Base-by-base conservation (phyloP, 2,888 invertebrate genomes). In the Platynereis dumerilii region DNA sequence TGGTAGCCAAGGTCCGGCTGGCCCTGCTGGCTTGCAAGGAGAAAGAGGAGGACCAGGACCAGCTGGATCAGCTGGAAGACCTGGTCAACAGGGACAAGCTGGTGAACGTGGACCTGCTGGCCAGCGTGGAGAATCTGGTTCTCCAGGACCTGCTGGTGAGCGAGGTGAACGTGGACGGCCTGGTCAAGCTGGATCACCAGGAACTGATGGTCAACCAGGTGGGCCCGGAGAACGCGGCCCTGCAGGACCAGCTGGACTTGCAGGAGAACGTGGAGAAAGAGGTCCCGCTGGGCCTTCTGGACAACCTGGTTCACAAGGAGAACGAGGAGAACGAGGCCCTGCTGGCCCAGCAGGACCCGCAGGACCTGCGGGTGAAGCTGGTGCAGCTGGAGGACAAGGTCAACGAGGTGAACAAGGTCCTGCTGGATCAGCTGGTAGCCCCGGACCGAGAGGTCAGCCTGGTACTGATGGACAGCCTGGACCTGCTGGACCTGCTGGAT, bases 221-320 rank as follows among this genome's bases (percentile, higher is more conserved):
- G 28, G 56, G 10, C 52, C 57, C 17, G 71, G 68, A 1, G 27
- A 27, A 28, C 48, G 24, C 44, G 68, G 70, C 20, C 65, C 65
- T 15, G 26, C 7, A 7, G 52, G 52, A 60, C 22, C 45, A 48
- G 27, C 7, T 27, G n/a, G 69, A 29, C 12, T 42, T 22, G 17
- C 48, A 22, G 64, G 64, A 39, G 62, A 59, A n/a, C 39, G 42
- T 42, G 60, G 66, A 34, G 48, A 27, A 2, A 48, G 55, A 59
- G 71, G 71, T 24, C 65, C 63, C 12, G 22, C 48, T 27, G 71
- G 71, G 26, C 61, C 61, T 39, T 12, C 45, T 44, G 71, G 71
- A 45, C 58, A 59, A 22, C 48, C 60, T n/a, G 70, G 67, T 22
- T 12, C 54, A 58, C 28, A 42, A 15, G 70, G 70, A 12, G 24